These are phyloP conservation scores for Xiphophorus hellerii DNA, from an alignment of 2,113 vertebrate genomes.

Conservation along the genomic window DNA sequence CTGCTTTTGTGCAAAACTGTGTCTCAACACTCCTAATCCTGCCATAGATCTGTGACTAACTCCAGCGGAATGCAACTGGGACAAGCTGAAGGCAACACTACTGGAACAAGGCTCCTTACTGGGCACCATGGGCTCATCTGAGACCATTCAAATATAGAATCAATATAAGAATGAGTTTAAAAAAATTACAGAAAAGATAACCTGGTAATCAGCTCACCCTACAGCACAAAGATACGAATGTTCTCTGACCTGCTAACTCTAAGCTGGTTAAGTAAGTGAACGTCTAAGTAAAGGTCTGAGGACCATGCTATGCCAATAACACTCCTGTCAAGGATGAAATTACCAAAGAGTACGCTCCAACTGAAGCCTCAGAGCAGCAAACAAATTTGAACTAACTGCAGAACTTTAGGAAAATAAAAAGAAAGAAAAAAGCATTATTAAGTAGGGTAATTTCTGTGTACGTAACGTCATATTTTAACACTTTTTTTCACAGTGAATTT, in stretches of 20 bases:
- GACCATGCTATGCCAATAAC: constrained; percentile 8
- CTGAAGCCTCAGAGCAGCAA: constrained; percentile 23
- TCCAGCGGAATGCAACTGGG: neutral
- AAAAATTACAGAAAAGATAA: neutral
- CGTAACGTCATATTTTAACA: too few species aligned
- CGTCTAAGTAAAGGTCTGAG: neutral
- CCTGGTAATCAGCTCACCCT: neutral
- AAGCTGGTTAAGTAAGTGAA: neutral
- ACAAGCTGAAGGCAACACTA: neutral
- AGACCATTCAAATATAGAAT: neutral
- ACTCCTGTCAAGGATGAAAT: constrained; percentile 5
- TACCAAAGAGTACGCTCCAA: neutral
- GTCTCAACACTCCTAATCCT: neutral
- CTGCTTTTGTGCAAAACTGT: neutral
- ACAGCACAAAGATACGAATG: neutral
- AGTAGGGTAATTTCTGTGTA: neutral
- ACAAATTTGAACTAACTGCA: constrained; percentile 4
- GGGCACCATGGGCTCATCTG: neutral
- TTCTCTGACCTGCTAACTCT: neutral
- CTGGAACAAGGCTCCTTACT: neutral
- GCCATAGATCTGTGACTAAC: neutral
- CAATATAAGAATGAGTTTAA: too few species aligned
- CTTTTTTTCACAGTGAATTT: too few species aligned
- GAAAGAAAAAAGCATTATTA: neutral
- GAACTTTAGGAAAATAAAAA: neutral